Evolutionary conservation across 2,797 vertebrate species (phyloP), one percentile per base, ranked within the genome.

Genomic region (Sus cebifrons): DNA sequence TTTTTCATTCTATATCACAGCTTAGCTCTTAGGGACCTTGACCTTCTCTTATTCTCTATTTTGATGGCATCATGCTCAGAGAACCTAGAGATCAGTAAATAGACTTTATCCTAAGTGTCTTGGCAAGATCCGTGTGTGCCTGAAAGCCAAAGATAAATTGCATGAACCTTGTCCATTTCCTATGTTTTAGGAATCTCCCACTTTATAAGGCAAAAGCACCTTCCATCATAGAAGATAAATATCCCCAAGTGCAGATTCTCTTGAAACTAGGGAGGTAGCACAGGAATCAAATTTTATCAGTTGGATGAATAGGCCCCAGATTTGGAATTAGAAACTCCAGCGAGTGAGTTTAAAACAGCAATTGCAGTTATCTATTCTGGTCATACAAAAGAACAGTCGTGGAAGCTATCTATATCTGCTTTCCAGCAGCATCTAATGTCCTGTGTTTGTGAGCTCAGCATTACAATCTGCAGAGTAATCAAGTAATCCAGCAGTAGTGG

Each of bases 301-400:
- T 60, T 93, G 29, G 40, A 81, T 68, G 44, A 56, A 81, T n/a
- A 71, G 79, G 67, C 12, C 36, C 27, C 60, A 95, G 60, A 89
- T 89, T 95, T 94, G 20, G 20, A 96, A 96, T 86, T 86, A 58
- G 12, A 96, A 86, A 44, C 36, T 92, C 40, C 65, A 85, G 56
- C 60, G n/a, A 92, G 62, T 65, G 49, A 94, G 16, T 56, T 13
- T 54, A 91, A 95, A 95, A 75, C 27, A 8, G 70, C 21, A 94
- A 89, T 25, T 94, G 67, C 12, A 65, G n/a, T 74, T 74, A 86
- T 97, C 27, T 86, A 83, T 95, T 97, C 58, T 95, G 15, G 54
- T 89, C 44, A 92, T 65, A 93, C 58, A 93, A 64, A 95, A 93
- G n/a, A 85, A 67, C 12, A 92, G 29, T 58, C 68, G 58, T 70